Conservation (phyloP, 2,888 invertebrate species). For the Eilema griseolum region DNA sequence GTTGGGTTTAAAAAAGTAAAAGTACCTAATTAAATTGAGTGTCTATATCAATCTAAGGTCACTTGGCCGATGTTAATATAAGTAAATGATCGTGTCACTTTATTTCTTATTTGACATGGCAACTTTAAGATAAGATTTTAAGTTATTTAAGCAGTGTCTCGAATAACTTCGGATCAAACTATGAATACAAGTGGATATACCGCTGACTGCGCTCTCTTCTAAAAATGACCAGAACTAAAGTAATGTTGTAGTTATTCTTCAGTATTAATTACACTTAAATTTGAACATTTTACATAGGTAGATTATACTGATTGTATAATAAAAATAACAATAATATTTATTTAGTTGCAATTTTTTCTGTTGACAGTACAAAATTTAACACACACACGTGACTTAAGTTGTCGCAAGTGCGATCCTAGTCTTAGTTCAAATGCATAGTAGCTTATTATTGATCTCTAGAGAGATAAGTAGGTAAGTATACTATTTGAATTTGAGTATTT, state of each 20-base stretch:
- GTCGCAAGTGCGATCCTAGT: constrained; percentile 4
- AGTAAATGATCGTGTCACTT: neutral
- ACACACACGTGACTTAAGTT: neutral
- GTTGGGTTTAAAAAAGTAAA: too few species aligned
- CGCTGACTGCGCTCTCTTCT: neutral
- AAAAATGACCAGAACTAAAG: neutral
- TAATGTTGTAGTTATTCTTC: neutral
- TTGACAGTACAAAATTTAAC: neutral
- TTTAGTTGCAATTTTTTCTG: neutral
- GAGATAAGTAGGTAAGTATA: neutral
- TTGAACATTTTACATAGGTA: neutral
- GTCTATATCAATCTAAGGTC: too few species aligned
- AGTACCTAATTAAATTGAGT: too few species aligned
- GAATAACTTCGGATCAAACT: too few species aligned
- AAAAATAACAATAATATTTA: neutral
- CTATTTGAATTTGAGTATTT: neutral
- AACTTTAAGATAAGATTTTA: neutral
- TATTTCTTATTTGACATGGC: neutral
- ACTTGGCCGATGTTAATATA: neutral
- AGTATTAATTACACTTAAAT: neutral
- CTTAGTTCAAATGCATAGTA: neutral
- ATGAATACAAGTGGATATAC: neutral
- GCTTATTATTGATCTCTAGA: neutral
- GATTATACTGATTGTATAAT: neutral
- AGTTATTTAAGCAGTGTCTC: too few species aligned